A percentile compares a stretch with the other conserved stretches of the same genome.
These are phyloP conservation scores for Orbicella faveolata DNA, from an alignment of 64 coral and sea anemone genomes.

Conservation along the genomic window DNA sequence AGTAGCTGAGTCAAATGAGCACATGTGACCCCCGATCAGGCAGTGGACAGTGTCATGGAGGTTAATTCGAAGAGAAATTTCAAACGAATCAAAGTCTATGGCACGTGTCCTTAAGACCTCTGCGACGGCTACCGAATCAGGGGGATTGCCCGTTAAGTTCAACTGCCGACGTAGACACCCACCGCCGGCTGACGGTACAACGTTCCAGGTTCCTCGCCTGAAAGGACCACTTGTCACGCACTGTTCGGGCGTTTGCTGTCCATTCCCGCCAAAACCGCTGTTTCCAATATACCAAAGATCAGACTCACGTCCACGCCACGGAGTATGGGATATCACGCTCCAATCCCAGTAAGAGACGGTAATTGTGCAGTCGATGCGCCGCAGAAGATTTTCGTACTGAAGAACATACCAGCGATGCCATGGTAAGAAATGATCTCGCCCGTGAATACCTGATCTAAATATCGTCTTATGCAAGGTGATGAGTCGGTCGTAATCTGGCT, in stretches of 20 bases:
- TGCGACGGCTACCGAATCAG: conserved; percentile 19
- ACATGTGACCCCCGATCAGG: conserved; percentile 54
- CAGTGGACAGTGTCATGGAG: conserved; percentile 57
- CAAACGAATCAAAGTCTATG: conserved; percentile 32
- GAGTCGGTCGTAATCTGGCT: conserved; percentile 50
- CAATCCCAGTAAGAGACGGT: conserved; percentile 81
- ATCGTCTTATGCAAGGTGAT: conserved; percentile 46
- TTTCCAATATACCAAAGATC: conserved; percentile 32
- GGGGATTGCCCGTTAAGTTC: not conserved
- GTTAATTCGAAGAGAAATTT: not conserved
- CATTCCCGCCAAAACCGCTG: conserved; percentile 71
- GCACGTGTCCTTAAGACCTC: conserved; percentile 6
- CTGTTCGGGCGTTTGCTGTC: not conserved
- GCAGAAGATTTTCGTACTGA: conserved; percentile 75
- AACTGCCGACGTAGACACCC: conserved; percentile 1
- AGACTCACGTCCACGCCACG: not conserved
- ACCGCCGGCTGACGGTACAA: conserved; percentile 21
- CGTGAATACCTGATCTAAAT: conserved; percentile 42
- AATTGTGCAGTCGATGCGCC: conserved; percentile 57
- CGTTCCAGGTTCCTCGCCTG: conserved; percentile 13
- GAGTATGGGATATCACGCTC: not conserved
- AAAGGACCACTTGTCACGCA: conserved; percentile 57
- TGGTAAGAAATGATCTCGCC: conserved; percentile 36
- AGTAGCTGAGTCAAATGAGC: conserved; percentile 36
- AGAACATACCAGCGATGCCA: conserved; percentile 86